Conservation (phyloP, 1,140 invertebrate genomes). For the Drosophila pallidifrons region DNA sequence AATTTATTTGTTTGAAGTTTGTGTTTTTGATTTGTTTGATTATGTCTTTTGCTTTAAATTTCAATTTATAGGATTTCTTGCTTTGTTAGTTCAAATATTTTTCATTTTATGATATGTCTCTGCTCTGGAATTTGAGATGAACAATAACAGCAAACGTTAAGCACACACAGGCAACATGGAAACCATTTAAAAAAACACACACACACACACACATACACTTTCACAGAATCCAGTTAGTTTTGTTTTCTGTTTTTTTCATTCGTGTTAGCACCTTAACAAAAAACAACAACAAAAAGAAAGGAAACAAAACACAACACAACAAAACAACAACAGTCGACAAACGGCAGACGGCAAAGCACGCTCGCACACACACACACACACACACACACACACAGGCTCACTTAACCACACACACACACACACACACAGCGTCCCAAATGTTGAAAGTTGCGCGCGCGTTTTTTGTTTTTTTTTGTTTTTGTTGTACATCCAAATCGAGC, state of each 20-base stretch:
- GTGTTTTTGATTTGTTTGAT: neutral
- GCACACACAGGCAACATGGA: slow-evolving; percentile 26
- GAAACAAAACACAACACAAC: slow-evolving; percentile 21
- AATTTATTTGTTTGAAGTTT: neutral
- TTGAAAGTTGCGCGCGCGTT: slow-evolving; percentile 46
- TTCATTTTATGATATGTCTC: neutral
- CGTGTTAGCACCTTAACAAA: slow-evolving; percentile 38
- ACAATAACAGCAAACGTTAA: slow-evolving; percentile 44
- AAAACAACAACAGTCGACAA: slow-evolving; percentile 4
- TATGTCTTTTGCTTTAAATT: slow-evolving; percentile 7
- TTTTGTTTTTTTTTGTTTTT: slow-evolving; percentile 10
- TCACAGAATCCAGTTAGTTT: slow-evolving; percentile 18
- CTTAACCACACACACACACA: neutral
- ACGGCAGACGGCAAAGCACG: slow-evolving; percentile 23
- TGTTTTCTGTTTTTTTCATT: slow-evolving; percentile 1
- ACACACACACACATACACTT: slow-evolving; percentile 22
- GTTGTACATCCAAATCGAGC: slow-evolving; percentile 16
- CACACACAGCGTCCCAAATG: slow-evolving; percentile 17
- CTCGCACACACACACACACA: neutral
- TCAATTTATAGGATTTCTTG: slow-evolving; percentile 1
- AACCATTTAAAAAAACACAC: slow-evolving; percentile 39
- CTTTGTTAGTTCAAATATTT: neutral
- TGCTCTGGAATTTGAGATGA: slow-evolving; percentile 16
- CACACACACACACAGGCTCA: slow-evolving; percentile 3
- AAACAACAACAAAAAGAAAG: slow-evolving; percentile 24